Evolutionary conservation across 2,113 vertebrate genomes (phyloP), one percentile per base, ranked within the genome.

Genomic region (Tetraodon nigroviridis): DNA sequence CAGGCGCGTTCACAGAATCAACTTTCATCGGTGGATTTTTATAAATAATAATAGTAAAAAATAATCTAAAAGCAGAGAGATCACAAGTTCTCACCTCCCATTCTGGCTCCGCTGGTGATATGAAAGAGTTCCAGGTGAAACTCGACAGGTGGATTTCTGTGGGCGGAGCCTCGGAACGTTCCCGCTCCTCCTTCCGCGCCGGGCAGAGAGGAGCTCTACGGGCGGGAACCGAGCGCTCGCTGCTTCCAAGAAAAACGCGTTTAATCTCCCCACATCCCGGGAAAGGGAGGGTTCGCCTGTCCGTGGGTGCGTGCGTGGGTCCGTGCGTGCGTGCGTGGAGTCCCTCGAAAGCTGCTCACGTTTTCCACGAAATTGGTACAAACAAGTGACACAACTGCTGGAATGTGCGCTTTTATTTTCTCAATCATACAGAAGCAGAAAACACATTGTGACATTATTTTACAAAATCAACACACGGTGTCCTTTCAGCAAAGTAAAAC

Each of bases 71-170:
- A 49, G 24, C 24, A 27, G 24, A 27, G 47, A 49, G 19, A 49
- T 7, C 2, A 13, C 15, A 44, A 17, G 42, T 16, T 14, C 75
- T 71, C 79, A 88, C 86, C 86, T 78, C 73, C 73, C 84, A 86
- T 82, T 65, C 8, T 71, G 72, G 22, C 64, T 47, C 41, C 40
- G n/a, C 29, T 15, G 46, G 48, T 24, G 37, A 12, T 68, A 71
- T 7, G 51, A 66, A 63, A 73, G 13, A 18, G 60, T 41, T 62
- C n/a, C 71, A 64, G 70, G 66, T 66, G 78, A 18, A 19, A 12
- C 32, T 61, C 84, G 80, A 83, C 84, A 81, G 84, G 79, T 85
- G 78, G 49, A 64, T 77, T 73, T 58, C 61, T 50, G 1, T 50
- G 62, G 65, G 78, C n/a, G 75, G 83, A 55, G 75, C 41, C 17